Evolutionary conservation across 1,140 invertebrate genomes (phyloP), one percentile per base, ranked within the genome.

Genomic region (Ylistrum balloti): DNA sequence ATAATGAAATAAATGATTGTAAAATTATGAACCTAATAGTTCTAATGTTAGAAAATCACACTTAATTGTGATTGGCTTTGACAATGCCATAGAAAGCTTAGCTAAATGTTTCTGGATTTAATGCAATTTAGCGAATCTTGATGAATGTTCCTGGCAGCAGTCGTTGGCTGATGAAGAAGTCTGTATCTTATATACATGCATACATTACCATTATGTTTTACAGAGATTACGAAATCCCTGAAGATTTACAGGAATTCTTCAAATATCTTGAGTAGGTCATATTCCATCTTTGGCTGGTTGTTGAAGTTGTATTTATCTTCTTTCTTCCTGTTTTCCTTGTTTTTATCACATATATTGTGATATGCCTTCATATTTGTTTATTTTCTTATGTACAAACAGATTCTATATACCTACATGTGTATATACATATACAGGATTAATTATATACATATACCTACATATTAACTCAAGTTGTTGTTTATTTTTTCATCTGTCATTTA

Each of bases 191-290:
- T 7, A 38, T 13, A 38, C 35, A 38, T 7, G 5, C 45, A 56
- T 56, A 22, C 45, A 56, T 74, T 74, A 9, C 56, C 20, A 74
- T 74, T 74, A 7, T 45, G 88, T 85, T 86, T 91, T 91, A 90
- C 91, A 91, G 91, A 91, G 91, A 91, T 89, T 90, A 88, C 88
- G 91, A 91, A 91, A 90, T 93, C 90, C 91, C 93, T 33, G 90
- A 89, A 86, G 93, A 93, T 87, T 90, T 93, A 85, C 92, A 93
- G 91, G 93, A 93, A 74, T 93, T 93, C 91, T 90, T 93, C 92
- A 91, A 92, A 88, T 93, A 93, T 85, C 88, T 93, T 32, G 93
- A 93, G 93, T 93, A 93, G 88, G 93, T 93, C 88, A 74, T 88
- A 45, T 89, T 91, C 86, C 88, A 90, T 28, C 56, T 74, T 17